Percentiles rank a stretch among this genome's conserved stretches.
Conservation (phyloP, 1,140 invertebrate genomes). For the Euwallacea similis region DNA sequence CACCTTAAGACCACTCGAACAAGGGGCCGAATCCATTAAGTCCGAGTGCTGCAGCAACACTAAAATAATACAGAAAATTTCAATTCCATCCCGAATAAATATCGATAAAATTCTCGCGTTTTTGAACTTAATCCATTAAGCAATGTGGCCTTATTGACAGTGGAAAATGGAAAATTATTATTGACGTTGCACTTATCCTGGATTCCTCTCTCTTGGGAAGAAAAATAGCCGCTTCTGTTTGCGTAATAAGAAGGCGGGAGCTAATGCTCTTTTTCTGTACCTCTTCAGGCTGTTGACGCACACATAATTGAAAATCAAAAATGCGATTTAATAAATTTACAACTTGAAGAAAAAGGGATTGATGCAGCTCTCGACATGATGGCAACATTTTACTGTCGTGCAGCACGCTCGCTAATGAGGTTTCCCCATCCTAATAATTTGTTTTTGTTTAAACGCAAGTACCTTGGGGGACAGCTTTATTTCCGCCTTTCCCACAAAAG, state of each 20-base stretch:
- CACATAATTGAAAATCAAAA: no score
- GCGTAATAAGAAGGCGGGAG: neutral
- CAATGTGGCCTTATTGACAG: neutral
- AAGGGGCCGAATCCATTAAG: conserved; percentile 11
- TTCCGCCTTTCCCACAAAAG: conserved; percentile 9
- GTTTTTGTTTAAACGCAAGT: conserved; percentile 12
- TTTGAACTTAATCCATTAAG: neutral
- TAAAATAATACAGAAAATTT: conserved; percentile 1
- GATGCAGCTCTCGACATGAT: no score
- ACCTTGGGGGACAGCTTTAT: conserved; percentile 9
- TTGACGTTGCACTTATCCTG: neutral
- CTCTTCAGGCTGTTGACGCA: no score
- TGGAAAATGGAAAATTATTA: neutral
- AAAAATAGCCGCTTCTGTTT: neutral
- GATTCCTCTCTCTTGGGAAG: neutral
- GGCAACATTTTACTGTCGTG: no score
- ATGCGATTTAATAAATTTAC: no score
- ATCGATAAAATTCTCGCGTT: neutral
- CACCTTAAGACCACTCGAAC: conserved; percentile 8
- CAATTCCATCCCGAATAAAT: neutral
- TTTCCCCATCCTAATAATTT: conserved; percentile 1
- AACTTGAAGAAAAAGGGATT: no score
- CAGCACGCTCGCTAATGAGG: no score
- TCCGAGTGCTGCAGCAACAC: conserved; percentile 2
- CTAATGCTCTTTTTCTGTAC: neutral